phyloP scores from a whole-genome alignment of 37 sponge, comb jelly and placozoan genomes.

The Axinella damicornis region DNA sequence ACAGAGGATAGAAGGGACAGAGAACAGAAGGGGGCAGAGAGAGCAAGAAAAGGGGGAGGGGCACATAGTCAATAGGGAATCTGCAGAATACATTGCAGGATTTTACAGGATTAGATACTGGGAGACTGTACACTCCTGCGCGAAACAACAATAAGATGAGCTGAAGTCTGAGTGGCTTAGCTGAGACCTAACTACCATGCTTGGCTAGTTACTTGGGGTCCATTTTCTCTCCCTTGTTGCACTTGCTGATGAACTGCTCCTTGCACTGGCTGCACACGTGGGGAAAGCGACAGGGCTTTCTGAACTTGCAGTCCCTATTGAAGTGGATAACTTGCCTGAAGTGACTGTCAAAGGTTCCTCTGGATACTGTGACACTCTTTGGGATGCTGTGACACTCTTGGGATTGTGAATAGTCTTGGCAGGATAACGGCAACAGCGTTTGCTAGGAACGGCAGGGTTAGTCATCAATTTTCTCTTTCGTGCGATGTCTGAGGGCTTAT shows the following conservation, averaged over 20 bases:
- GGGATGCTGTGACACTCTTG: too few species aligned
- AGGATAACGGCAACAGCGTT: too few species aligned
- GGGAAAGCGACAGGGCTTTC: slow-evolving; percentile 18
- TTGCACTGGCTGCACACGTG: slow-evolving; percentile 23
- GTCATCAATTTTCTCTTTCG: too few species aligned
- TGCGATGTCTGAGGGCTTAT: too few species aligned
- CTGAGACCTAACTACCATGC: too few species aligned
- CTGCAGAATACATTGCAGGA: not conserved
- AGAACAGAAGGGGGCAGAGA: not conserved
- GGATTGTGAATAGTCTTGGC: too few species aligned
- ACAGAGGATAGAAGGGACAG: not conserved
- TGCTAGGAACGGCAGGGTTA: too few species aligned
- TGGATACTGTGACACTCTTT: not conserved
- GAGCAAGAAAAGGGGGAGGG: not conserved
- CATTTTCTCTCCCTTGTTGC: not conserved
- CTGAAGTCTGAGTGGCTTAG: too few species aligned
- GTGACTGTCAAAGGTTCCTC: not conserved
- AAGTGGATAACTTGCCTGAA: slow-evolving; percentile 15
- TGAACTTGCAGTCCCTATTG: slow-evolving; percentile 39
- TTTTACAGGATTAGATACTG: too few species aligned
- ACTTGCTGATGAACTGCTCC: not conserved
- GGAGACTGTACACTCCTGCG: not conserved
- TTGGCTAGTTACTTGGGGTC: not conserved
- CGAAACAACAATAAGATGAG: too few species aligned
- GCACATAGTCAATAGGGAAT: not conserved